phyloP scores from a whole-genome alignment of 1,140 invertebrate species.

The Lucilia sericata region DNA sequence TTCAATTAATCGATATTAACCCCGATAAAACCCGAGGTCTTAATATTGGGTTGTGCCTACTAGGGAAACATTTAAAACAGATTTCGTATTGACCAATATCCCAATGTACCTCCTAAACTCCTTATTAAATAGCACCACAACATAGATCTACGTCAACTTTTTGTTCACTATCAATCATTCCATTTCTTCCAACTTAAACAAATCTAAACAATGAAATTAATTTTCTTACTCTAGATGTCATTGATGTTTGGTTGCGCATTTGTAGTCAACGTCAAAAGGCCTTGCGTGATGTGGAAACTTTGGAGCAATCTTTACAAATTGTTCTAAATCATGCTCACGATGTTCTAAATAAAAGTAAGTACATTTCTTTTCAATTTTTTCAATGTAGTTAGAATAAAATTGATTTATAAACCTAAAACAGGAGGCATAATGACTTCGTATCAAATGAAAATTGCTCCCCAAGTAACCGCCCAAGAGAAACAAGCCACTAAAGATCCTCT shows the following conservation, averaged over 20 bases:
- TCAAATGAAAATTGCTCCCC: slow-evolving; percentile 67
- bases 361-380: not conserved
- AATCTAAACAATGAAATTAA: too few species aligned
- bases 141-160: not conserved
- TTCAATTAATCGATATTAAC: too few species aligned
- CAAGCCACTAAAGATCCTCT: slow-evolving; percentile 66
- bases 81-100: too few species aligned
- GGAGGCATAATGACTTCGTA: slow-evolving; percentile 67
- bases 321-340: slow-evolving; percentile 63
- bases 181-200: too few species aligned
- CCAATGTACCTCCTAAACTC: too few species aligned
- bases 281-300: slow-evolving; percentile 56
- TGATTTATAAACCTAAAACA: slow-evolving; percentile 19
- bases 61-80: too few species aligned
- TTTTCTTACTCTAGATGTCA: slow-evolving; percentile 57
- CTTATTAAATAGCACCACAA: too few species aligned
- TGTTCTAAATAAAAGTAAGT: slow-evolving; percentile 65
- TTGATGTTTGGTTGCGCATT: slow-evolving; percentile 67
- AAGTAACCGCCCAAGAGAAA: slow-evolving; percentile 63
- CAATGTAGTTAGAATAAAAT: too few species aligned
- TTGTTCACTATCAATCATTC: not conserved
- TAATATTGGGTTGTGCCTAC: too few species aligned
- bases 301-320: slow-evolving; percentile 66
- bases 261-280: slow-evolving; percentile 64
- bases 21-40: too few species aligned